Evolutionary conservation across 2,797 vertebrate species (phyloP).

Genomic region (Anguilla megastoma): DNA sequence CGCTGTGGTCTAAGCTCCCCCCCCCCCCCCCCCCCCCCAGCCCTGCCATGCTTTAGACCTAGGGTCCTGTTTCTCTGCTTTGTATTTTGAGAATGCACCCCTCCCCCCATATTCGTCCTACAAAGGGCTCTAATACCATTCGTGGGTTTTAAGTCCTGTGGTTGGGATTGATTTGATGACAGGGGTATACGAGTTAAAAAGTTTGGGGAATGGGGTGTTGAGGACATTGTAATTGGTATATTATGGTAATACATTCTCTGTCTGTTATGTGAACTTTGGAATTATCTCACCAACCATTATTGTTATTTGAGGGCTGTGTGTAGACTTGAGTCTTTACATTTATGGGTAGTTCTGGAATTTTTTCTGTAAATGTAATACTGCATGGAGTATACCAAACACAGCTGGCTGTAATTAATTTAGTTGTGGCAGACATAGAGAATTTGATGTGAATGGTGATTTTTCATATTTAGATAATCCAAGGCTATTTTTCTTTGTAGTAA

Average conservation of each 20-base stretch:
- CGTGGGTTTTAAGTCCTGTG: neutral
- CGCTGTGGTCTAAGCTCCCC: neutral
- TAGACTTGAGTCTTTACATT: neutral
- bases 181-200: neutral
- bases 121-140: constrained; percentile 29
- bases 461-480: neutral
- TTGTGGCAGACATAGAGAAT: neutral
- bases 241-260: neutral
- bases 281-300: neutral
- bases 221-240: neutral
- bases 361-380: neutral
- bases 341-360: neutral
- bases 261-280: neutral
- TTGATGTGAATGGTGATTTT: neutral
- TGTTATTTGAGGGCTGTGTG: neutral
- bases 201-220: neutral
- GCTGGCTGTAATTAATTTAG: neutral
- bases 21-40: constrained; percentile 29
- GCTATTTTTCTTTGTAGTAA: neutral
- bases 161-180: neutral
- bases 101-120: constrained; percentile 14
- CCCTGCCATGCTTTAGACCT: constrained; percentile 47
- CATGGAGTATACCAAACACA: neutral
- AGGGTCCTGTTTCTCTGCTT: constrained; percentile 49
- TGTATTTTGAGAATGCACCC: constrained; percentile 38